Conservation (phyloP, 2,113 vertebrate species). For the Mobula birostris region DNA sequence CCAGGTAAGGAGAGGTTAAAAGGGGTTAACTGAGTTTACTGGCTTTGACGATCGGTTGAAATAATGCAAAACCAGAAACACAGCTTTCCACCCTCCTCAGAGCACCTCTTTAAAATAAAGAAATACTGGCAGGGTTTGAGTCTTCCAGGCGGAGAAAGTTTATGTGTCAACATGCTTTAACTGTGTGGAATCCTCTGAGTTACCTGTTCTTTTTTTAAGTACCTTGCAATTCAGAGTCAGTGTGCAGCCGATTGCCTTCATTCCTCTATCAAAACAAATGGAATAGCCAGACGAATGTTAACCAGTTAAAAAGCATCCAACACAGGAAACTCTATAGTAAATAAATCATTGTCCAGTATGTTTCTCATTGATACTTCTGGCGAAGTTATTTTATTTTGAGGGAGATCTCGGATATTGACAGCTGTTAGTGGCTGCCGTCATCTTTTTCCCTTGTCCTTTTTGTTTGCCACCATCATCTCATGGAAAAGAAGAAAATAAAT, state of each 20-base stretch:
- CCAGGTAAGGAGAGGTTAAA: neutral
- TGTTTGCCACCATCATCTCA: neutral
- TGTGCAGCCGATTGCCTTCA: conserved; percentile 60
- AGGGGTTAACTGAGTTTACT: neutral
- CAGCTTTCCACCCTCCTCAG: conserved; percentile 38
- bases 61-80: neutral
- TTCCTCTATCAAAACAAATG: conserved; percentile 57
- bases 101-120: conserved; percentile 53
- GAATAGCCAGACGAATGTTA: conserved; percentile 59
- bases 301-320: conserved; percentile 58
- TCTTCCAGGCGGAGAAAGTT: conserved; percentile 53
- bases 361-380: conserved; percentile 37
- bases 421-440: neutral
- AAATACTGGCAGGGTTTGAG: conserved; percentile 50
- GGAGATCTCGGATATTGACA: neutral
- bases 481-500: conserved; percentile 16
- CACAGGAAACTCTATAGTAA: neutral
- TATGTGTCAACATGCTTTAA: conserved; percentile 51
- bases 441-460: neutral
- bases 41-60: conserved; percentile 3
- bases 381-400: neutral
- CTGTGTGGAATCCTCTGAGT: conserved; percentile 66
- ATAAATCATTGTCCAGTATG: conserved; percentile 40
- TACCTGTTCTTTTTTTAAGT: conserved; percentile 62
- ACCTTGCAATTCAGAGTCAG: conserved; percentile 59